phyloP scores from a whole-genome alignment of 2,888 invertebrate genomes.

The Bedellia somnulentella region DNA sequence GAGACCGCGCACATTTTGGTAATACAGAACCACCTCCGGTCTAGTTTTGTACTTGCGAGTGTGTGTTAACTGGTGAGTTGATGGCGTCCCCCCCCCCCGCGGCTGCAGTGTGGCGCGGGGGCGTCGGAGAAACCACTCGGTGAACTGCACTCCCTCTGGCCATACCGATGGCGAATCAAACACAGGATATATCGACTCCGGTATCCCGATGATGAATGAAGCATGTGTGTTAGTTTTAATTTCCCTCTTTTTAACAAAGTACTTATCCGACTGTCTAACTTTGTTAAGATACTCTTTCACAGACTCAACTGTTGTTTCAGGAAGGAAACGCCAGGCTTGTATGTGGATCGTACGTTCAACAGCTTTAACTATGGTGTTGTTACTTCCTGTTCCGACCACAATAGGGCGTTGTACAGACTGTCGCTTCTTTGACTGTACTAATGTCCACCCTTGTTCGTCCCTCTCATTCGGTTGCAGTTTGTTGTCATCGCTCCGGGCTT shows the following conservation, averaged over 20 bases:
- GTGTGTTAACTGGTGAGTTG: no score
- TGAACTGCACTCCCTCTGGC: background rate
- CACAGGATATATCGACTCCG: background rate
- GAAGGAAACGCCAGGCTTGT: no score
- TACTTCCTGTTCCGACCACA: no score
- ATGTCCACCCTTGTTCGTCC: background rate
- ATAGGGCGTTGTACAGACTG: background rate
- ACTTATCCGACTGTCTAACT: no score
- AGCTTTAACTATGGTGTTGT: no score
- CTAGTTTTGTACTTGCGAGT: no score
- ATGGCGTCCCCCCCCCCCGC: no score
- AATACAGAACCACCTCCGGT: constrained; percentile 3
- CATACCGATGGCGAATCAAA: background rate
- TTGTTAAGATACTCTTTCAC: no score
- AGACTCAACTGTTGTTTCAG: no score
- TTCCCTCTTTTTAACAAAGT: background rate
- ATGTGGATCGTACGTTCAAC: no score
- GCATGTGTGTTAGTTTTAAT: background rate
- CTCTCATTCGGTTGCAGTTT: background rate
- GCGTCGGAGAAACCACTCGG: no score
- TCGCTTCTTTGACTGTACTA: background rate
- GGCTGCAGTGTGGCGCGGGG: background rate
- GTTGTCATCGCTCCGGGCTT: background rate
- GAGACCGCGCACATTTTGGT: constrained; percentile 6
- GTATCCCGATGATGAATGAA: background rate